Percentiles rank a stretch among this genome's conserved stretches.
Conservation (phyloP, 2,888 invertebrate species). For the Escarpia spicata region DNA sequence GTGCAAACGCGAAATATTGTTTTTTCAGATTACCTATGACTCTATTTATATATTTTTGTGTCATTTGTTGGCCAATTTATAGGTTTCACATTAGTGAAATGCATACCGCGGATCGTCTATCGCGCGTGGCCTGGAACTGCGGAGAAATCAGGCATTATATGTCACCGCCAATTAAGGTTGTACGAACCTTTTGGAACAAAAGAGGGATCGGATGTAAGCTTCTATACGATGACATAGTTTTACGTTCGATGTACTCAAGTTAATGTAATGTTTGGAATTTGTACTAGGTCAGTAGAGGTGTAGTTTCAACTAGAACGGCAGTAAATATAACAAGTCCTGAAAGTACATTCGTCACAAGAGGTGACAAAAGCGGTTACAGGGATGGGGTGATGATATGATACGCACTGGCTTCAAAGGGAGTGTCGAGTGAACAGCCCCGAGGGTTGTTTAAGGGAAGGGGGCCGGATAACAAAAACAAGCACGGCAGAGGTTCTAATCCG, state of each 20-base stretch:
- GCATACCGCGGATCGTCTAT: background rate
- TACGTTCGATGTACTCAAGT: background rate
- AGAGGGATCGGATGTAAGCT: background rate
- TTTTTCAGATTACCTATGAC: background rate
- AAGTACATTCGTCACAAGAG: background rate
- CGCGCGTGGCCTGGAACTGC: background rate
- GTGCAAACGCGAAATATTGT: background rate
- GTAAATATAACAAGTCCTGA: background rate
- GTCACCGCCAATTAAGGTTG: background rate
- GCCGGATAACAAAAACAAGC: background rate
- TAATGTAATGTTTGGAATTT: background rate
- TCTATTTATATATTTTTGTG: background rate
- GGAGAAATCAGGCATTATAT: background rate
- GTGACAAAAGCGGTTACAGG: background rate
- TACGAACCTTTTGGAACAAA: background rate
- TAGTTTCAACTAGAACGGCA: background rate
- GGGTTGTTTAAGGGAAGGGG: background rate
- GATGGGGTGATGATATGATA: background rate
- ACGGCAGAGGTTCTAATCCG: background rate
- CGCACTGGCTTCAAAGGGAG: background rate
- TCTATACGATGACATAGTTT: background rate
- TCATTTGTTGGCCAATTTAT: background rate
- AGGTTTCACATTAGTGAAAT: background rate
- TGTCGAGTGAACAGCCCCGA: background rate
- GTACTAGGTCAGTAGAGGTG: background rate